Base-by-base conservation (phyloP, 53 echinoderm and acorn worm genomes). In the Zoroaster sp. region DNA sequence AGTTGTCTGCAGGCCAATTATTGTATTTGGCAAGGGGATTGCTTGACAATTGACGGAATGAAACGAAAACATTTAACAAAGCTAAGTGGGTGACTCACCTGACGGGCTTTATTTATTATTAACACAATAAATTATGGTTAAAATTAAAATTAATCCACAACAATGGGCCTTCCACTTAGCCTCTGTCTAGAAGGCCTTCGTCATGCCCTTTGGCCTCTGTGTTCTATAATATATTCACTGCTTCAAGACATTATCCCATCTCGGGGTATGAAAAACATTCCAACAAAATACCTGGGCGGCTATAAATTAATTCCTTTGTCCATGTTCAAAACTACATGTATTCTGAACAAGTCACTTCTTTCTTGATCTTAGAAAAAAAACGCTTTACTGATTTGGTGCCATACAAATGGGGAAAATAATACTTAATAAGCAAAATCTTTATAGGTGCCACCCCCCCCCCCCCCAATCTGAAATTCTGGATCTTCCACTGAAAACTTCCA, bases 11-110 rank as follows among this genome's bases (percentile, higher is more conserved):
- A n/a, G 83, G 69, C 83, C 83, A 66, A 67, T 70, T 85, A 71
- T 70, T 69, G 70, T 46, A 69, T 15, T 53, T 5, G 38, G 78
- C 59, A 40, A 25, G 20, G 42, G 71, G 63, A 59, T 51, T 71
- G 71, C 35, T 38, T 2, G 51, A 85, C 85, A 71, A 71, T 68
- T 49, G n/a, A 69, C 40, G 66, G 69, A 85, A 85, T 85, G 85
- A 85, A 85, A 85, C 23, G 71, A 85, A 85, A 85, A 85, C 85
- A 85, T 85, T 85, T 85, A 85, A 85, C 85, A 85, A 85, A 85
- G 85, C 85, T 85, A 28, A 85, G 70, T 35, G 85, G 63, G 85
- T 85, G 85, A 85, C 39, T 85, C 85, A 85, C 71, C 44, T 85
- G 38, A 83, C 44, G 85, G 85, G 67, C 47, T 51, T 44, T 17